A percentile compares a stretch with the other conserved stretches of the same genome.
phyloP scores from a whole-genome alignment of 2,113 vertebrate species.

The Prolemur simus region DNA sequence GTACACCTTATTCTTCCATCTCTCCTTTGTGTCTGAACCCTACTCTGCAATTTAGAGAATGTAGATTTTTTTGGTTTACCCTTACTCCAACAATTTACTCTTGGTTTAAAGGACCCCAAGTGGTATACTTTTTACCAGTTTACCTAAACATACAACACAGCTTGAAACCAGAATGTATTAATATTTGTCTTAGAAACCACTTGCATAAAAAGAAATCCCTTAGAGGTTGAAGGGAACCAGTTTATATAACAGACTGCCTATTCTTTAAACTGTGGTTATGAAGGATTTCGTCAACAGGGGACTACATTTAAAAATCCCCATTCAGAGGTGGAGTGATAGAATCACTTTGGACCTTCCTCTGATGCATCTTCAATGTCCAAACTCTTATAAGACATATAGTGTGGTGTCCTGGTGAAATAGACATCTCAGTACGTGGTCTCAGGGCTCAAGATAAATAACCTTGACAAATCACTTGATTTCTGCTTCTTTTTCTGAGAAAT shows the following conservation, averaged over 20 bases:
- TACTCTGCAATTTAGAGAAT: not conserved
- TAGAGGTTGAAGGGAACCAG: not conserved
- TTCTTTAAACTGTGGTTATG: not conserved
- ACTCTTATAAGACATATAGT: not conserved
- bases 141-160: not conserved
- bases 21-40: not conserved
- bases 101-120: not conserved
- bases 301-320: not conserved
- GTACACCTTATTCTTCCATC: not conserved
- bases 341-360: not conserved
- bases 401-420: not conserved
- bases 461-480: not conserved
- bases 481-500: not conserved
- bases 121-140: not conserved
- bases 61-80: not conserved
- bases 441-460: not conserved
- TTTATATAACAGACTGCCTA: not conserved
- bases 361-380: not conserved
- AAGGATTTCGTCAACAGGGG: conserved; percentile 15
- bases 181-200: not conserved
- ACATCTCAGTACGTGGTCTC: not conserved
- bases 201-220: not conserved
- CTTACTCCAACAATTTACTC: not conserved
- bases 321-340: not conserved
- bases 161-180: not conserved